phyloP scores from a whole-genome alignment of 92 coral and sea anemone species.

The Parazoanthus swiftii region DNA sequence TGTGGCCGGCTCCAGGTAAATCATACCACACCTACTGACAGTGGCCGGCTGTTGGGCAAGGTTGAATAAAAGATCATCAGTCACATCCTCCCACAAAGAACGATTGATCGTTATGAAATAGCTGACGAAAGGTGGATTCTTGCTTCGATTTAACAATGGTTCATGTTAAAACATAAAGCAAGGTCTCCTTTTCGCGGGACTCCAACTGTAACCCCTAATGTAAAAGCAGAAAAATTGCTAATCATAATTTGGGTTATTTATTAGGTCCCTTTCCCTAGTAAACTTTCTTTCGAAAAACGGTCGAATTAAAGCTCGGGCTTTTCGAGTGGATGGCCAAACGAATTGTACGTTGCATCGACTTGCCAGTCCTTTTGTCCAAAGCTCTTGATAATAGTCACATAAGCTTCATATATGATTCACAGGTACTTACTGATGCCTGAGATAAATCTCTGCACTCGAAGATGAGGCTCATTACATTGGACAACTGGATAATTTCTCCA shows the following conservation, averaged over 20 bases:
- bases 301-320: too few species aligned
- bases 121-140: too few species aligned
- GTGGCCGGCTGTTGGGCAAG: slow-evolving; percentile 78
- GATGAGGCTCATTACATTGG: slow-evolving; percentile 97
- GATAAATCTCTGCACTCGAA: slow-evolving; percentile 98
- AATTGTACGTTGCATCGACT: not conserved
- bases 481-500: slow-evolving; percentile 97
- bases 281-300: too few species aligned
- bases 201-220: too few species aligned
- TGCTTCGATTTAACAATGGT: too few species aligned
- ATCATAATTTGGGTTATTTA: too few species aligned
- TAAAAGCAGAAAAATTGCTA: too few species aligned
- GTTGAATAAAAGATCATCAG: not conserved
- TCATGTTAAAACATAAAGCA: too few species aligned
- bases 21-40: slow-evolving; percentile 99
- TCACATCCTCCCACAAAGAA: not conserved
- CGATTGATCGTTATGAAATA: too few species aligned
- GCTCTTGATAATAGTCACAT: not conserved
- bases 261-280: not conserved
- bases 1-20: slow-evolving; percentile 94
- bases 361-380: not conserved
- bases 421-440: slow-evolving; percentile 92
- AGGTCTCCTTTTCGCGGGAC: too few species aligned
- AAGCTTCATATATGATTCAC: not conserved
- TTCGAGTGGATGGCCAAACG: too few species aligned